Evolutionary conservation across 1,140 invertebrate genomes (phyloP), one percentile per base, ranked within the genome.

Genomic region (Grapholita molesta): DNA sequence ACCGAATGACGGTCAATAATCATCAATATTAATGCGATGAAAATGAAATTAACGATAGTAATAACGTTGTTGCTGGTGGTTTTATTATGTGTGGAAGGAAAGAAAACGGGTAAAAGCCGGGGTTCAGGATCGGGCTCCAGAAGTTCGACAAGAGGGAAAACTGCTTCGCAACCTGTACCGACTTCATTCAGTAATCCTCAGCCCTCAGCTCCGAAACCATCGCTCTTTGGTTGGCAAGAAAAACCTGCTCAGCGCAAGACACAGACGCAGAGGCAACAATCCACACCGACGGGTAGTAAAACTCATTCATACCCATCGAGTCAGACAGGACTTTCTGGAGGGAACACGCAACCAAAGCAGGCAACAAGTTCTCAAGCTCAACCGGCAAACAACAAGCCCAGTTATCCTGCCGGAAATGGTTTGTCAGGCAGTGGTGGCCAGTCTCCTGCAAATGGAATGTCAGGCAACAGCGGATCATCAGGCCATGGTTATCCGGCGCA

Each of bases 221-320:
- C 85, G 18, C 73, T 90, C 8, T 89, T 83, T 73, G 89, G 85
- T 67, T 91, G 89, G 89, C 89, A 91, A 73, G 83, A 88, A 79
- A 83, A 80, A 75, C 71, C 89, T 18, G 80, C 82, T 25, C 81
- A 83, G 69, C 55, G 55, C 21, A 83, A 82, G 55, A 73, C 80
- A 6, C 81, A 84, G 69, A 76, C 73, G 11, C 52, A 75, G 24
- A 74, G 84, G 8, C 76, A 72, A 64, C 79, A 85, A 70, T 76
- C 82, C 2, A 85, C 80, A 21, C 76, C 85, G 53, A 55, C 77
- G 8, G 80, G 65, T 66, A 80, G 81, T 33, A 78, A 84, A 71
- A 82, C 76, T 61, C 89, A 90, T 76, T 86, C 86, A 9, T 91
- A 90, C 78, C 88, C 89, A 66, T 88, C 88, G 15, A 91, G 88